phyloP scores from a whole-genome alignment of 2,797 vertebrate genomes.

The Halcyon badia region DNA sequence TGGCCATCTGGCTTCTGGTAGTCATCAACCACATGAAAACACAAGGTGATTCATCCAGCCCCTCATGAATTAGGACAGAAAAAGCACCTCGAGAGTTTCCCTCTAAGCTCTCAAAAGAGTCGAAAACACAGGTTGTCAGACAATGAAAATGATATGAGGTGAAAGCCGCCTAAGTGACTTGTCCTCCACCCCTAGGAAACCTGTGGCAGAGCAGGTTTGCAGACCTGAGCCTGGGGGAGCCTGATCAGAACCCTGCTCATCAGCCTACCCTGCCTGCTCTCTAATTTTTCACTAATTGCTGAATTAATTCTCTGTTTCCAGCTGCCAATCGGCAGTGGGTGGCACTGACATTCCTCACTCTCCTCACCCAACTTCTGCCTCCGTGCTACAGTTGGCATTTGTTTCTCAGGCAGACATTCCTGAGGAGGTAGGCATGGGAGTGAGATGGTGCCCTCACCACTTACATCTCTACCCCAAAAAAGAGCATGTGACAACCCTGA shows the following conservation, averaged over 20 bases:
- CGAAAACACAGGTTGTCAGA: background rate
- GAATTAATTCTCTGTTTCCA: slow-evolving; percentile 1
- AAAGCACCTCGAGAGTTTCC: background rate
- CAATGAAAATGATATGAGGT: background rate
- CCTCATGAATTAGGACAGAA: background rate
- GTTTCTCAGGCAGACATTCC: slow-evolving; percentile 10
- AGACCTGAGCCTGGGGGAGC: background rate
- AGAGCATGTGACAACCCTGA: background rate
- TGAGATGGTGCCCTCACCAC: background rate
- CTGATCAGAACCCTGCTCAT: background rate
- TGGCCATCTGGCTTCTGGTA: background rate
- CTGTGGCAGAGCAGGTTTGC: background rate
- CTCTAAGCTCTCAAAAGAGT: background rate
- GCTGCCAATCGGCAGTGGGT: background rate
- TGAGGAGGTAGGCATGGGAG: background rate
- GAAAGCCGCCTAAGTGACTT: background rate
- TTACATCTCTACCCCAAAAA: background rate
- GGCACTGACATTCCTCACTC: background rate
- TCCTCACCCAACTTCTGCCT: background rate
- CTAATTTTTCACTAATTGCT: slow-evolving; percentile 18
- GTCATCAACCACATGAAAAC: background rate
- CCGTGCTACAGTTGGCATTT: background rate
- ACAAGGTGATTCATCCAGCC: background rate
- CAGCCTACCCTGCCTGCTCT: background rate
- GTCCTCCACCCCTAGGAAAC: background rate